phyloP scores from a whole-genome alignment of 2,113 vertebrate genomes.

The Archocentrus centrarchus region DNA sequence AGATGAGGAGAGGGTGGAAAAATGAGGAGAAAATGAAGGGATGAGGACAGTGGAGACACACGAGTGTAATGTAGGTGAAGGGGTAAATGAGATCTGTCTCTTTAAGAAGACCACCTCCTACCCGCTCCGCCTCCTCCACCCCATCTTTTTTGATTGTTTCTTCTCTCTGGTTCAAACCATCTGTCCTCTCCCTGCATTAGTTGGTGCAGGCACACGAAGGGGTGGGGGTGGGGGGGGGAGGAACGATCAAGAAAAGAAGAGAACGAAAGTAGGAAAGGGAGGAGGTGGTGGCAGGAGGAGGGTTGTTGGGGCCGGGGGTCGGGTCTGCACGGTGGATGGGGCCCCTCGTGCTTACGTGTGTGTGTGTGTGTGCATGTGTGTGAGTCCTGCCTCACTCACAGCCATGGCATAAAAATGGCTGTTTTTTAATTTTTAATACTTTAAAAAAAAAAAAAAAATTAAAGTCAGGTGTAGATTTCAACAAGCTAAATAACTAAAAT shows the following conservation, averaged over 20 bases:
- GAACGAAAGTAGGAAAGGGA: slow-evolving; percentile 27
- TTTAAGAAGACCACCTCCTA: slow-evolving; percentile 69
- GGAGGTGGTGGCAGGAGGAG: background rate
- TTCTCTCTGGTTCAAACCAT: slow-evolving; percentile 68
- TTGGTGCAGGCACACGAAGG: background rate
- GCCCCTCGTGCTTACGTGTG: slow-evolving; percentile 35
- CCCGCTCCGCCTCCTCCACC: slow-evolving; percentile 30
- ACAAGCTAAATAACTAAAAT: background rate
- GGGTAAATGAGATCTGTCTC: slow-evolving; percentile 69
- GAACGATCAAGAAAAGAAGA: slow-evolving; percentile 32
- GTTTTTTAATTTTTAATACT: no score
- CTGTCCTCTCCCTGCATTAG: slow-evolving; percentile 48
- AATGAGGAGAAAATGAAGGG: slow-evolving; percentile 19
- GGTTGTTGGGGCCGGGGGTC: slow-evolving; percentile 50
- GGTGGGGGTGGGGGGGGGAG: background rate
- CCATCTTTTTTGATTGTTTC: slow-evolving; percentile 72
- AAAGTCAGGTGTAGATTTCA: background rate
- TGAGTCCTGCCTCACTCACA: slow-evolving; percentile 1
- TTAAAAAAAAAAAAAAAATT: no score
- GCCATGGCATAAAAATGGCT: background rate
- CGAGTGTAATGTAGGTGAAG: slow-evolving; percentile 70
- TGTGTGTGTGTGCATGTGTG: background rate
- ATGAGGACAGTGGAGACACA: background rate
- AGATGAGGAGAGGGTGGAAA: background rate
- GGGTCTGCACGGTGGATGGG: slow-evolving; percentile 27